A percentile compares a stretch with the other conserved stretches of the same genome.
These are phyloP conservation scores for Cybosia mesomella DNA, from an alignment of 2,888 invertebrate species.

Conservation along the genomic window DNA sequence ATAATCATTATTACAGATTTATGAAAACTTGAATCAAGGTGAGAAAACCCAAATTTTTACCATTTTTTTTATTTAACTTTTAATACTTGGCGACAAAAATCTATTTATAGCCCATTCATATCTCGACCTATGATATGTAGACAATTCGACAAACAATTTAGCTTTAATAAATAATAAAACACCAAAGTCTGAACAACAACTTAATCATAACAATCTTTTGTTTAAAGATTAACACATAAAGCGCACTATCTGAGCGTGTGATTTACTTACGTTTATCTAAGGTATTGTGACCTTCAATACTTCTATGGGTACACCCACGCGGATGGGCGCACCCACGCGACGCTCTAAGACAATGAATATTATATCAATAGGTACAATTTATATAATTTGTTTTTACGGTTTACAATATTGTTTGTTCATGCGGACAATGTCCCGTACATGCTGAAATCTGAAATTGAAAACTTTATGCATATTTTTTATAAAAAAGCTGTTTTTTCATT, in stretches of 20 bases:
- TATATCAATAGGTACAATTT: conserved; percentile 43
- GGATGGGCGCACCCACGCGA: conserved; percentile 68
- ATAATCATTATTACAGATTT: too few species aligned
- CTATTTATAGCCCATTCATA: too few species aligned
- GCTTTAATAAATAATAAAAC: neutral
- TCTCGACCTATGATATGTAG: neutral
- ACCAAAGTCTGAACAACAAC: neutral
- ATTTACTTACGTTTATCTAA: conserved; percentile 41
- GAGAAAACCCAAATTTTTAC: too few species aligned
- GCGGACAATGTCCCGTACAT: neutral
- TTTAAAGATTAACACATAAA: conserved; percentile 5
- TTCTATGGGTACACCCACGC: conserved; percentile 63
- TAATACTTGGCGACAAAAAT: too few species aligned
- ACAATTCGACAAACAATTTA: neutral
- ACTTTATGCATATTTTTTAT: neutral
- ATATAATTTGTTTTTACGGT: conserved; percentile 42
- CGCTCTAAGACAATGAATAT: conserved; percentile 58
- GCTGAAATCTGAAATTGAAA: neutral
- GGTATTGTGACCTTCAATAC: conserved; percentile 62
- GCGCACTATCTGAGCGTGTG: conserved; percentile 1
- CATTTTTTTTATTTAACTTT: too few species aligned
- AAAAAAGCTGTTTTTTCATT: too few species aligned
- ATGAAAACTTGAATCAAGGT: neutral
- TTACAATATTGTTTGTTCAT: conserved; percentile 11
- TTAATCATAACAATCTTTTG: neutral